Base-by-base conservation (phyloP, 2,113 vertebrate genomes). In the Cheirogaleus medius region DNA sequence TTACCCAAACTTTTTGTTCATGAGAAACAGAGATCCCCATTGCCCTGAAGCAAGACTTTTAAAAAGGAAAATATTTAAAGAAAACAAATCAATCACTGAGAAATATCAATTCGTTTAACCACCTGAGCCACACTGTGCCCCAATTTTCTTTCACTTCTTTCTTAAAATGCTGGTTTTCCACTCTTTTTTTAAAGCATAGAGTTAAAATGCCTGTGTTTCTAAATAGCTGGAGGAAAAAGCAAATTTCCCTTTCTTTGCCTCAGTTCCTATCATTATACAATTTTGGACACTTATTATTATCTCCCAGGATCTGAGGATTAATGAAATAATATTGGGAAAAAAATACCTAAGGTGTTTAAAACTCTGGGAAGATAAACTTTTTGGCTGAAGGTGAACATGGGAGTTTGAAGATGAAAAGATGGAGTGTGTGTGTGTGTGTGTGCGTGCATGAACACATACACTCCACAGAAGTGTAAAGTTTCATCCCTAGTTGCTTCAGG, bases 281-380 rank as follows among this genome's bases (percentile, higher is more conserved):
- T 54, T 77, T 90, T 44, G 39, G 63, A 69, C 2, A n/a, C 6
- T 42, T 56, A 74, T n/a, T 73, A 32, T 73, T 96, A 34, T 32
- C 23, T 93, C 56, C 23, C 15, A 71, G 49, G 3, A 63, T 47
- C 60, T 83, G 37, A 73, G 4, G 17, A 94, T 68, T 58, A 77
- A 60, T 49, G 11, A 64, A 97, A 85, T 85, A 21, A 86, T 63
- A 93, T 34, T 69, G 18, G 25, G 29, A 68, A 73, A 85, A 89
- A 77, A 80, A 29, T 8, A 8, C 4, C 18, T 64, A 78, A 82
- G 82, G 34, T 88, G 5, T 49, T 88, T 34, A 68, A 91, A 91
- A 68, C 73, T 89, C 56, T 93, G 21, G 60, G 80, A 91, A 93
- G 78, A 82, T 52, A 68, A 94, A n/a, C 10, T 23, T 77, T 94